phyloP scores from a whole-genome alignment of 92 coral and sea anemone species.

The Parazoanthus swiftii region DNA sequence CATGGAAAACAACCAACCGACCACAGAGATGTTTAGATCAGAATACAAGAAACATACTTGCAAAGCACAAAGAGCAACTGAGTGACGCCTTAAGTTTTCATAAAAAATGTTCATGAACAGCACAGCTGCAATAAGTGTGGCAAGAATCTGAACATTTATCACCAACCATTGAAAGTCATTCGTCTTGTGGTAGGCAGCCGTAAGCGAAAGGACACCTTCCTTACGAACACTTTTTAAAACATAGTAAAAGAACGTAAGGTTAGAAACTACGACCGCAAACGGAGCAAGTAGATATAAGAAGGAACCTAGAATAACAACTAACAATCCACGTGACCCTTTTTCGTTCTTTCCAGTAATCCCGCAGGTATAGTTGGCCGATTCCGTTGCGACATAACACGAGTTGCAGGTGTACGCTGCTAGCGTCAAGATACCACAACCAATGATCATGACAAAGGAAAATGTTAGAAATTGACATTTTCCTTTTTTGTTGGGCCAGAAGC shows the following conservation, averaged over 20 bases:
- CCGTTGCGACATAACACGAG: background rate
- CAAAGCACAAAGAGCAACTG: background rate
- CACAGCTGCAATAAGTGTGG: background rate
- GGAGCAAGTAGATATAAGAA: background rate
- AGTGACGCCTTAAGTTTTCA: background rate
- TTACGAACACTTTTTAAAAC: background rate
- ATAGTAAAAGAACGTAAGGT: background rate
- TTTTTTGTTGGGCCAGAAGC: background rate
- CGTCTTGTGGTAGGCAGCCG: background rate
- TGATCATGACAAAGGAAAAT: background rate
- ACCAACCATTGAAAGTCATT: background rate
- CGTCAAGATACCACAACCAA: background rate
- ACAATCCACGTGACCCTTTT: background rate
- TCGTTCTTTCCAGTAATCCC: background rate
- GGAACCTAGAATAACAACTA: background rate
- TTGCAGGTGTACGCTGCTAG: background rate
- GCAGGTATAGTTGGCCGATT: background rate
- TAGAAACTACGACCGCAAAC: background rate
- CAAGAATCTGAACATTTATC: conserved; percentile 1
- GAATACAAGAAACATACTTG: too few species aligned
- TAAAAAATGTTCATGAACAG: background rate
- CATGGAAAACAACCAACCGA: background rate
- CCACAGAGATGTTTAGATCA: background rate
- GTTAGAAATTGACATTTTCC: background rate
- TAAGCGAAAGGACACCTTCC: background rate